Conservation (phyloP, 2,888 invertebrate species). For the Clivina fossor region DNA sequence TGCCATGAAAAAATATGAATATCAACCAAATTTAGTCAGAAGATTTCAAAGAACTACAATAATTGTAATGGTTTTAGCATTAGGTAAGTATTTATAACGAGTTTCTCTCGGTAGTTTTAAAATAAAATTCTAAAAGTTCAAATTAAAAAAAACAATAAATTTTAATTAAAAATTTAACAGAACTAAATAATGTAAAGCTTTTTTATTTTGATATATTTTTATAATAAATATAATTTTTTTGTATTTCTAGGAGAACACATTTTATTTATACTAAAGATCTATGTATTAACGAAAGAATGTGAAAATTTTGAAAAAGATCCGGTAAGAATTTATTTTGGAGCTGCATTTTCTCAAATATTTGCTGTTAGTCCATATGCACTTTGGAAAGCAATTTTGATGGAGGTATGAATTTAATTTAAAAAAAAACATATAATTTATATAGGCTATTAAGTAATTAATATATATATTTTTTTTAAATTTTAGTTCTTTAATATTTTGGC, state of each 20-base stretch:
- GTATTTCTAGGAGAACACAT: slow-evolving; percentile 47
- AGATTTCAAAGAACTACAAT: slow-evolving; percentile 45
- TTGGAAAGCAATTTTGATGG: slow-evolving; percentile 56
- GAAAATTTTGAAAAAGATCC: slow-evolving; percentile 38
- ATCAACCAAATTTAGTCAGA: slow-evolving; percentile 42
- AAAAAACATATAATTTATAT: slow-evolving; percentile 1
- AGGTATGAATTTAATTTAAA: slow-evolving; percentile 40
- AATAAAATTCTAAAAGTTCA: no score
- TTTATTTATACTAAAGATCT: slow-evolving; percentile 45
- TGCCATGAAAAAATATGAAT: slow-evolving; percentile 45
- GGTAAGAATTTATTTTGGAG: slow-evolving; percentile 44
- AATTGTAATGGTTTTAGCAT: slow-evolving; percentile 46
- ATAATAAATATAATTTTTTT: slow-evolving; percentile 5
- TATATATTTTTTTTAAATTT: background rate
- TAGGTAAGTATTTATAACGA: slow-evolving; percentile 41
- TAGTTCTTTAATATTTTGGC: slow-evolving; percentile 57
- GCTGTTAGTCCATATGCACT: slow-evolving; percentile 53
- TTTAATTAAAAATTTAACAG: no score
- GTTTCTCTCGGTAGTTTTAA: no score
- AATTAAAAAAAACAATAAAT: no score
- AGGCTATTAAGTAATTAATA: background rate
- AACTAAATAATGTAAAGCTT: no score
- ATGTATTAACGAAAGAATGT: slow-evolving; percentile 42
- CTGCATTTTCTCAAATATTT: slow-evolving; percentile 58
- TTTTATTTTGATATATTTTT: no score